phyloP scores from a whole-genome alignment of 1,140 invertebrate species.

The Lucilia sericata region DNA sequence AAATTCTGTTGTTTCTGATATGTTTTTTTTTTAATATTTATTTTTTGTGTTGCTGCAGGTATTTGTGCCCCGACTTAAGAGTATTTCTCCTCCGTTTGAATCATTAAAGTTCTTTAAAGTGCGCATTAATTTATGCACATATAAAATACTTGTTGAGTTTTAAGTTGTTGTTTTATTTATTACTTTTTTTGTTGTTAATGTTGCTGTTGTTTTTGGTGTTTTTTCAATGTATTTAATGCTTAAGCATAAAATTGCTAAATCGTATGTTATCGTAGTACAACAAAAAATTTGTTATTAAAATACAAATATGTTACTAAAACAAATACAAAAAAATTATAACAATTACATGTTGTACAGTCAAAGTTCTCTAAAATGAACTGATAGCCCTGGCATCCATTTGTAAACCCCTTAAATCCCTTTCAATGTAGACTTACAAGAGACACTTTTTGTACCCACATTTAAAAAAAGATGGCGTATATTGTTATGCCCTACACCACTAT shows the following conservation, averaged over 20 bases:
- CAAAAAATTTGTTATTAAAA: neutral
- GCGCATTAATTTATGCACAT: slow-evolving; percentile 7
- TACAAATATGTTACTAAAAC: neutral
- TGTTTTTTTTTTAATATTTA: neutral
- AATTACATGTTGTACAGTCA: too few relatives aligned
- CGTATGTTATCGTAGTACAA: neutral
- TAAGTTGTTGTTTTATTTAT: neutral
- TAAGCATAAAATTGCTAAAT: slow-evolving; percentile 11
- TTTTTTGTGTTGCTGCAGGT: neutral
- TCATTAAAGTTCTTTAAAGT: slow-evolving; percentile 3
- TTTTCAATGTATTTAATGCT: slow-evolving; percentile 2
- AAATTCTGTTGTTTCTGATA: neutral
- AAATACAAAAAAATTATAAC: neutral
- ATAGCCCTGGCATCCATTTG: too few relatives aligned
- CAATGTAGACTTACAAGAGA: too few relatives aligned
- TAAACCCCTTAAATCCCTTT: too few relatives aligned
- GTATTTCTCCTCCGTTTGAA: neutral
- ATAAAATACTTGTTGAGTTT: slow-evolving; percentile 24
- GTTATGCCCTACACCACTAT: too few relatives aligned
- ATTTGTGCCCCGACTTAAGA: neutral
- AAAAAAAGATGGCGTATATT: too few relatives aligned
- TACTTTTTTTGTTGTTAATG: neutral
- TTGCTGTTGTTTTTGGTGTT: neutral
- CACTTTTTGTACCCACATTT: too few relatives aligned
- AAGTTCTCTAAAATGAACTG: too few relatives aligned